Evolutionary conservation across 2,113 vertebrate genomes (phyloP).

Genomic region (Apteryx mantelli): DNA sequence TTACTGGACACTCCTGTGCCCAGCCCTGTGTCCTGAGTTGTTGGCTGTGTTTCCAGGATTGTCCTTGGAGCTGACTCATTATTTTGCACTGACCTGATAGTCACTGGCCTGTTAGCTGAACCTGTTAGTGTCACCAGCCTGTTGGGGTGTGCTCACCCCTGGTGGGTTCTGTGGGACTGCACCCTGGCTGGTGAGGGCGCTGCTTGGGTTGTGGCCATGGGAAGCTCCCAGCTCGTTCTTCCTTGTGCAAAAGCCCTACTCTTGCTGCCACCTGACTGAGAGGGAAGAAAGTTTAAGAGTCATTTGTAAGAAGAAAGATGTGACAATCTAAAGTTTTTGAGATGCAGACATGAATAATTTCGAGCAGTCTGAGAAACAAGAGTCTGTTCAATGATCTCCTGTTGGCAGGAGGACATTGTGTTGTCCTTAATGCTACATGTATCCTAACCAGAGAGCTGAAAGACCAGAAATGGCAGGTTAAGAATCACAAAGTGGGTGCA

Average conservation of each 20-base stretch:
- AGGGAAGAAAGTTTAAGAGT: neutral
- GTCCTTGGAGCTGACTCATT: neutral
- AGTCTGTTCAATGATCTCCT: neutral
- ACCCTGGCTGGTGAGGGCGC: neutral
- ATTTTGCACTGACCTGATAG: neutral
- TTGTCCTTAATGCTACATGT: fast-evolving
- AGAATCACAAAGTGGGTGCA: neutral
- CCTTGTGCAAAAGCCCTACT: neutral
- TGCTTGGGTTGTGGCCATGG: neutral
- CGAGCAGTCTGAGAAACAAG: neutral
- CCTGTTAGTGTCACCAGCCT: neutral
- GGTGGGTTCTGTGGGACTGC: neutral
- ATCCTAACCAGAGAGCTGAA: neutral
- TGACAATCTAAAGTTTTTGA: neutral
- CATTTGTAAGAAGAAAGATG: neutral
- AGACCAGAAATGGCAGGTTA: neutral
- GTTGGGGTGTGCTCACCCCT: neutral
- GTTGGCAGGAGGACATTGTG: neutral
- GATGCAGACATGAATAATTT: neutral
- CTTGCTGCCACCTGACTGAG: neutral
- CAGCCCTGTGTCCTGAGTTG: neutral
- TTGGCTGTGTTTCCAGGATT: neutral
- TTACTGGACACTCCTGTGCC: neutral
- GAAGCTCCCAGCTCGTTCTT: neutral
- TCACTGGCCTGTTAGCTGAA: neutral